Percentiles rank a stretch among this genome's conserved stretches.
These are phyloP conservation scores for Phenganax stokvisi DNA, from an alignment of 92 coral and sea anemone genomes.

Conservation along the genomic window DNA sequence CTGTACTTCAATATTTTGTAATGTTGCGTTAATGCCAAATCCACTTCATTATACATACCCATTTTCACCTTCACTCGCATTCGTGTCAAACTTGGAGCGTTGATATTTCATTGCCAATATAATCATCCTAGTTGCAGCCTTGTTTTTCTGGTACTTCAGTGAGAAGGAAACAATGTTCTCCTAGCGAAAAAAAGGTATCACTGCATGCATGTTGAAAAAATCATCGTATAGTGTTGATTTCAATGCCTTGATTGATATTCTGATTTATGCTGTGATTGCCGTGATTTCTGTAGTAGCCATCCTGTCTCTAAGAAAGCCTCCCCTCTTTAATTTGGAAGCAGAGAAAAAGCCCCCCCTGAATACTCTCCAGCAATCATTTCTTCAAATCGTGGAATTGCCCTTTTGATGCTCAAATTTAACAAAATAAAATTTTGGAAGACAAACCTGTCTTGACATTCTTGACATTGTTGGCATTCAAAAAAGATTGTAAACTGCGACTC, in stretches of 20 bases:
- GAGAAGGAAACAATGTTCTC: slow-evolving; percentile 12
- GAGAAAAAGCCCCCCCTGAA: too few relatives aligned
- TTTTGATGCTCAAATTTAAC: too few relatives aligned
- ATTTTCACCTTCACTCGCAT: neutral
- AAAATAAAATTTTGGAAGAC: too few relatives aligned
- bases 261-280: neutral
- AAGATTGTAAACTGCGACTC: too few relatives aligned
- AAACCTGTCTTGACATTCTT: too few relatives aligned
- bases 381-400: too few relatives aligned
- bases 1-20: too few relatives aligned
- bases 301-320: too few relatives aligned
- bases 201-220: neutral
- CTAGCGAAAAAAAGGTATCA: slow-evolving; percentile 23
- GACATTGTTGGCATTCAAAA: too few relatives aligned
- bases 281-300: too few relatives aligned
- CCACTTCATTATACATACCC: slow-evolving; percentile 30
- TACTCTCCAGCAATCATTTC: too few relatives aligned
- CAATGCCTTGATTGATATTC: neutral
- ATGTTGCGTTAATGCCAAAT: neutral
- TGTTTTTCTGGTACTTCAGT: slow-evolving; percentile 24
- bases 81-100: neutral
- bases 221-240: neutral
- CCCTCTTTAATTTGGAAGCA: too few relatives aligned
- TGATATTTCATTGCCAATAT: slow-evolving; percentile 13
- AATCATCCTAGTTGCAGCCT: slow-evolving; percentile 41